A percentile compares a stretch with the other conserved stretches of the same genome.
Evolutionary conservation across 2,797 vertebrate genomes (phyloP).

Genomic region (Limosa lapponica): DNA sequence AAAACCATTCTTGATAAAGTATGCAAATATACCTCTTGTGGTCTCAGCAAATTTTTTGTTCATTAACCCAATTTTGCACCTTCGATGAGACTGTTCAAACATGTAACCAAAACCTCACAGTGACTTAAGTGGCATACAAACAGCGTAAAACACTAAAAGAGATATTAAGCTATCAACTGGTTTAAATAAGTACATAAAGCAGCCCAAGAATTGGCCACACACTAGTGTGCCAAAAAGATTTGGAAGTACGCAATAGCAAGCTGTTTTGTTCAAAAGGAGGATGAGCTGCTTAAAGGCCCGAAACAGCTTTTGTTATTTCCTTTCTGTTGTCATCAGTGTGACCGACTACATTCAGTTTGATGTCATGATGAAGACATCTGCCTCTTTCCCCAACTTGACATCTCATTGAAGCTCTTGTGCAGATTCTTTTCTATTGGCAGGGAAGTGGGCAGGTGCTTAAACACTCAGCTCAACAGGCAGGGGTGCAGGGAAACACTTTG

Average conservation of each 20-base stretch:
- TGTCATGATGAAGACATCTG: neutral
- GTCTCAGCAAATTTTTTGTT: neutral
- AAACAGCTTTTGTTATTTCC: neutral
- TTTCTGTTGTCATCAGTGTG: neutral
- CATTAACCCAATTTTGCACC: neutral
- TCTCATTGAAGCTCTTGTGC: fast-evolving
- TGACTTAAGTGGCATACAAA: neutral
- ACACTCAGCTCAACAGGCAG: neutral
- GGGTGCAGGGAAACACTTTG: neutral
- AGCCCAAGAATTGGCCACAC: neutral
- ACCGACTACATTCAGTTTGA: neutral
- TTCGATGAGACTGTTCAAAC: neutral
- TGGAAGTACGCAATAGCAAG: neutral
- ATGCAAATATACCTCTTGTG: neutral
- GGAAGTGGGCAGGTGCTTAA: neutral
- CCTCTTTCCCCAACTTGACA: neutral
- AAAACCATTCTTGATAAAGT: neutral
- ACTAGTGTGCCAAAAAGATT: neutral
- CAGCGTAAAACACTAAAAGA: neutral
- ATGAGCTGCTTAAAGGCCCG: neutral
- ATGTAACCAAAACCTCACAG: neutral
- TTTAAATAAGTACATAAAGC: neutral
- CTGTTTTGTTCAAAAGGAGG: neutral
- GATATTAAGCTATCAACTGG: neutral
- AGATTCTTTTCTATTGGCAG: neutral